Conservation (phyloP, 1,140 invertebrate genomes). For the Heliconius eleuchia region DNA sequence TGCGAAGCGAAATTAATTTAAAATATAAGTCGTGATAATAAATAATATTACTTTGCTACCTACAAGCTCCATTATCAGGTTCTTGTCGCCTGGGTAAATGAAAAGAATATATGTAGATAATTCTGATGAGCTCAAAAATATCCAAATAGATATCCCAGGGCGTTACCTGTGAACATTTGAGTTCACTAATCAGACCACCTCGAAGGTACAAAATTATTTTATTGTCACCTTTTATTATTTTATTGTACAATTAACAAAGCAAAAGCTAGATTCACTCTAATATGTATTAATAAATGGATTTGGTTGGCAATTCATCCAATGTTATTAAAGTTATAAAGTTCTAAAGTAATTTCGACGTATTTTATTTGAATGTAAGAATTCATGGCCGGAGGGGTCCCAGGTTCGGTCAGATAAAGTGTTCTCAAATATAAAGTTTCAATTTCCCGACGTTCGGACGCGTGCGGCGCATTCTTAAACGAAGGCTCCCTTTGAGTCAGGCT, state of each 20-base stretch:
- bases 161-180: no score
- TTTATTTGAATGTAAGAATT: constrained; percentile 1
- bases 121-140: no score
- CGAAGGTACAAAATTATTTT: no score
- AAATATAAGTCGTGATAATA: no score
- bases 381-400: background rate
- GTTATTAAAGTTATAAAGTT: constrained; percentile 10
- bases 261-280: background rate
- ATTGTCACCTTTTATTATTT: no score
- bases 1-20: constrained; percentile 3
- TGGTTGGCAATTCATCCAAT: background rate
- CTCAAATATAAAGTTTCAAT: constrained; percentile 78
- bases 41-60: no score
- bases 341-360: background rate
- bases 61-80: no score
- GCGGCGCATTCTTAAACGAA: constrained; percentile 53
- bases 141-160: no score
- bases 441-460: constrained; percentile 53
- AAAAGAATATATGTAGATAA: no score
- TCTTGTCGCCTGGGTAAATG: no score
- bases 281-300: background rate
- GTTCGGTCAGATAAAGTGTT: constrained; percentile 67
- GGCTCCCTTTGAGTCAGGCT: constrained; percentile 38
- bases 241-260: no score
- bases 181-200: no score